These are phyloP conservation scores for Phania funesta DNA, from an alignment of 2,888 invertebrate genomes.

Conservation along the genomic window DNA sequence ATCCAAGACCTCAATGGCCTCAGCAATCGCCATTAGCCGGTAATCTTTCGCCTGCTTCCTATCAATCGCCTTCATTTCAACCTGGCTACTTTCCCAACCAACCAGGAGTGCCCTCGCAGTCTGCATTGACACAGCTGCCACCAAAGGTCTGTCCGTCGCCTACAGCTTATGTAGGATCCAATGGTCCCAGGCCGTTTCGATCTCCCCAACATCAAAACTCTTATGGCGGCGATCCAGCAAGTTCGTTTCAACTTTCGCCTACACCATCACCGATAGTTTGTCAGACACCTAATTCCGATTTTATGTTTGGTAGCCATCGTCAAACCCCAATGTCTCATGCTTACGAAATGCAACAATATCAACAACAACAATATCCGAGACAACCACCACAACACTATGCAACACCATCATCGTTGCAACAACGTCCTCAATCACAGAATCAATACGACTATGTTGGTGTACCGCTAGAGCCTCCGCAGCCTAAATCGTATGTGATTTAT, in stretches of 20 bases:
- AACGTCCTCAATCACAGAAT: constrained; percentile 78
- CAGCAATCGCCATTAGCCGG: constrained; percentile 70
- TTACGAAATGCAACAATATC: constrained; percentile 69
- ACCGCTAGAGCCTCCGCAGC: constrained; percentile 87
- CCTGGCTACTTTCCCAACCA: constrained; percentile 68
- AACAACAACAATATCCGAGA: constrained; percentile 76
- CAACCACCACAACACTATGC: constrained; percentile 72
- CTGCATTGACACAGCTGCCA: constrained; percentile 58
- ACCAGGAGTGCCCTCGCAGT: constrained; percentile 22
- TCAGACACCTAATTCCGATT: constrained; percentile 83
- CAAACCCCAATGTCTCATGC: constrained; percentile 80
- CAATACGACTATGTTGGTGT: constrained; percentile 83
- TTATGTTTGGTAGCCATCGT: constrained; percentile 82
- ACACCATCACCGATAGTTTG: constrained; percentile 83
- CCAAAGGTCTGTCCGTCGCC: constrained; percentile 65
- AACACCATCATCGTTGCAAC: constrained; percentile 76
- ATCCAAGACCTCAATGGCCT: constrained; percentile 86
- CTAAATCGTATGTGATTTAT: constrained; percentile 82
- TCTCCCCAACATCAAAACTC: constrained; percentile 80
- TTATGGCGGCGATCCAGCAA: constrained; percentile 74
- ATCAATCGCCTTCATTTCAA: constrained; percentile 67
- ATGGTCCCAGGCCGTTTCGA: constrained; percentile 80
- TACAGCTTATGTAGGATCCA: constrained; percentile 60
- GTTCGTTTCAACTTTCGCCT: constrained; percentile 81
- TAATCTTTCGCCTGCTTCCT: constrained; percentile 79